Conservation (phyloP, 2,888 invertebrate genomes). For the Opisthograptis luteolata region DNA sequence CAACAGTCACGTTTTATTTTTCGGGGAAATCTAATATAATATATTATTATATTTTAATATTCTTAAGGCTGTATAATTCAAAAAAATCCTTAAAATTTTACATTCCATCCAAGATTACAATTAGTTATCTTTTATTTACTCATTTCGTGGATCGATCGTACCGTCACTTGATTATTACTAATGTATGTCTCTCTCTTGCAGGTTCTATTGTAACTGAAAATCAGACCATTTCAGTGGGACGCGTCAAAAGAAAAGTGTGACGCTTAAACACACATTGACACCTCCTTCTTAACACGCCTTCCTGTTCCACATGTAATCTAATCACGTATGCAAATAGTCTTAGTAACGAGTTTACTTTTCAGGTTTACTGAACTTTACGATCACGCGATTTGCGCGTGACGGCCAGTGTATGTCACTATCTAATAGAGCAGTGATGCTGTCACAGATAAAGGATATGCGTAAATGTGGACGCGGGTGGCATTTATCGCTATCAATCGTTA, state of each 20-base stretch:
- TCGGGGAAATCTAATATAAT: too few species aligned
- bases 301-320: conserved; percentile 30
- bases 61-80: too few species aligned
- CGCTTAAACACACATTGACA: conserved; percentile 22
- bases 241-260: conserved; percentile 24
- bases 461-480: conserved; percentile 30
- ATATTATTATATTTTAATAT: too few species aligned
- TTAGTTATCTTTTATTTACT: too few species aligned
- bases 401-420: conserved; percentile 18
- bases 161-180: too few species aligned
- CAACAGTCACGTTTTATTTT: too few species aligned
- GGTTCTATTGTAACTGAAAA: conserved; percentile 21
- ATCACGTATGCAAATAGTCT: conserved; percentile 27
- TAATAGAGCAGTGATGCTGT: conserved; percentile 29
- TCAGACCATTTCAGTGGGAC: conserved; percentile 21
- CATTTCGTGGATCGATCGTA: too few species aligned
- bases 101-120: too few species aligned
- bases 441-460: conserved; percentile 34
- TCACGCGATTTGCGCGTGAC: conserved; percentile 27
- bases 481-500: conserved; percentile 36
- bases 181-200: too few species aligned
- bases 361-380: conserved; percentile 32
- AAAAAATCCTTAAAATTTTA: too few species aligned
- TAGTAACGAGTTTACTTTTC: conserved; percentile 27
- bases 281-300: conserved; percentile 33